Evolutionary conservation across 2,113 vertebrate species (phyloP), one percentile per base, ranked within the genome.

Genomic region (Melanocharis versteri): DNA sequence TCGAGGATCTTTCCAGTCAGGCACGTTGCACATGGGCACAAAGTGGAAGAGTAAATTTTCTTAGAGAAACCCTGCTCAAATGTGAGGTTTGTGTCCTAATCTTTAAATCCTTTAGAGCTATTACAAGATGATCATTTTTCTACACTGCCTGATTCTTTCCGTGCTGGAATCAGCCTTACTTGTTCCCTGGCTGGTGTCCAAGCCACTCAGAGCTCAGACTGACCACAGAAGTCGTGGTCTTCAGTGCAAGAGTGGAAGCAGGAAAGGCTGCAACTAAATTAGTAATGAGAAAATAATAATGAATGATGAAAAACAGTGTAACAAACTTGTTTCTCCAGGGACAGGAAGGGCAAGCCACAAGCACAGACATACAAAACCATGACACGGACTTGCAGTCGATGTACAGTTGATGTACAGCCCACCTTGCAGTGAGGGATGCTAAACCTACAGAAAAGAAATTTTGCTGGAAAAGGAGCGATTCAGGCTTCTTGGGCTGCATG

Each of bases 11-110:
- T 58, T 71, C 84, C 18, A 50, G 24, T 70, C 60, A 7, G 15
- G 31, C 27, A 3, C 0, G 7, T 28, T 64, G n/a, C 37, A n/a
- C 8, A 16, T 0, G 10, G 60, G 35, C 35, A n/a, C 7, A 8
- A 68, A 77, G 28, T 6, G 5, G 21, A 87, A 44, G 45, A 15
- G 5, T 2, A 1, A 11, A 39, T 75, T 90, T 70, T 44, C 75
- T 71, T 53, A 83, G 48, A 79, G 48, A 83, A 76, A 51, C 28
- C 19, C 22, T 7, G 18, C 50, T 61, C 78, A 51, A 31, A 72
- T 24, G 48, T 5, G 8, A 88, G 53, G 18, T 90, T 66, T 79
- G 13, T 40, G 31, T 40, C 61, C 62, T 58, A 69, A 56, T 60
- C 57, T 47, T 64, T 28, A 78, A 76, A 42, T 21, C 51, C 6